These are phyloP conservation scores for Pararge aegeria DNA, from an alignment of 1,140 invertebrate genomes.

Conservation along the genomic window DNA sequence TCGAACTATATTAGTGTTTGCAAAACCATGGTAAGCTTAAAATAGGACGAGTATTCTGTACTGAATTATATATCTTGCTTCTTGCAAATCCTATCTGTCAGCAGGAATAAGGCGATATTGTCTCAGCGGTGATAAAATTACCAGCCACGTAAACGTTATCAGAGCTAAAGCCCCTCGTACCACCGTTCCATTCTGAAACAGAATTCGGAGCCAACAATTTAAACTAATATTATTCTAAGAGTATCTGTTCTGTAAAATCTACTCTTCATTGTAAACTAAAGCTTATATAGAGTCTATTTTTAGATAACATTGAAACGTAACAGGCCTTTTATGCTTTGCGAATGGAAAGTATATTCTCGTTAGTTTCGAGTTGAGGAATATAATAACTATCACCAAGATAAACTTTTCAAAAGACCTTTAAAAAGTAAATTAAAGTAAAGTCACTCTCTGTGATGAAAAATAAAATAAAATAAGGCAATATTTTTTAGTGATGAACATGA, in stretches of 20 bases:
- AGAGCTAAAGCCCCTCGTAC: slow-evolving; percentile 26
- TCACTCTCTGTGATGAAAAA: too few relatives aligned
- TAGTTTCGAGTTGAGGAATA: too few relatives aligned
- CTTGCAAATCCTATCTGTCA: slow-evolving; percentile 43
- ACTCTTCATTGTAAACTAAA: neutral
- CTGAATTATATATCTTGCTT: slow-evolving; percentile 34
- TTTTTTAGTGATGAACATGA: too few relatives aligned
- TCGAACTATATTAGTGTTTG: slow-evolving; percentile 1
- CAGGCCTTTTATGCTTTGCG: too few relatives aligned
- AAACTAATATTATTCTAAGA: slow-evolving; percentile 20
- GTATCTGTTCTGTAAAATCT: neutral
- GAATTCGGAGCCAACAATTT: slow-evolving; percentile 20
- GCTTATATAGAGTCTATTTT: too few relatives aligned
- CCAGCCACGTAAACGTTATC: slow-evolving; percentile 49
- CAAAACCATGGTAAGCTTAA: slow-evolving; percentile 20
- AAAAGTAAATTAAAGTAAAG: too few relatives aligned
- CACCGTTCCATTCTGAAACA: slow-evolving; percentile 27
- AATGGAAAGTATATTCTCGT: too few relatives aligned
- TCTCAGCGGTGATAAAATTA: slow-evolving; percentile 48
- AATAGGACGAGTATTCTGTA: slow-evolving; percentile 27
- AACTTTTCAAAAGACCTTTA: too few relatives aligned
- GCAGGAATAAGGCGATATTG: slow-evolving; percentile 44
- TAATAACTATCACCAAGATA: too few relatives aligned
- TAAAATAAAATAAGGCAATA: too few relatives aligned
- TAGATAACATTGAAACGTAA: too few relatives aligned